Conservation (phyloP, 2,797 vertebrate species). For the Mus spretus region DNA sequence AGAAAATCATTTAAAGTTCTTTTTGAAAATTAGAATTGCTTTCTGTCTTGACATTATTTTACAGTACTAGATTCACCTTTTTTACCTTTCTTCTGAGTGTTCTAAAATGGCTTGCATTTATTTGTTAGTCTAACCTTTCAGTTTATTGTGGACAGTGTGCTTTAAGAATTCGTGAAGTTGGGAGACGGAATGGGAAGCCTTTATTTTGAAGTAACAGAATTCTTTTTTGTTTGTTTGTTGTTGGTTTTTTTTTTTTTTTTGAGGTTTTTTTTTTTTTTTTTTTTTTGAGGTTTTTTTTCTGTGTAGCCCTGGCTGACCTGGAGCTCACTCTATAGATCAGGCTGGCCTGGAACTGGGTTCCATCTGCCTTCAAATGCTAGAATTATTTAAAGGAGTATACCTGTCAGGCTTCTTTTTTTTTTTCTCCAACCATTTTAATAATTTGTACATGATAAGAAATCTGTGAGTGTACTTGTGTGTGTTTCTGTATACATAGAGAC, state of each 20-base stretch:
- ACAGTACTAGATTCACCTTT: neutral
- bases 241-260: neutral
- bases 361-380: neutral
- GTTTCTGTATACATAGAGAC: neutral
- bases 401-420: neutral
- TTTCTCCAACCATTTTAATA: slow-evolving; percentile 19
- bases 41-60: slow-evolving; percentile 56
- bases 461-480: neutral
- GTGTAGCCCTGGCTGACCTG: neutral
- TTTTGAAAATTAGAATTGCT: slow-evolving; percentile 48
- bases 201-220: slow-evolving; percentile 55
- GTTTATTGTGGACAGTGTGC: neutral
- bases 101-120: slow-evolving; percentile 22
- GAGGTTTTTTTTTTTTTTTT: too few species aligned
- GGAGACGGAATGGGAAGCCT: neutral
- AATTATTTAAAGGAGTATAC: neutral
- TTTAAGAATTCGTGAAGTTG: slow-evolving; percentile 66
- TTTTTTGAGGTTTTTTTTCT: neutral
- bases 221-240: neutral
- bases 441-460: slow-evolving; percentile 40
- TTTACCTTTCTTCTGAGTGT: neutral
- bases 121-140: slow-evolving; percentile 35
- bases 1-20: slow-evolving; percentile 59
- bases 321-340: neutral
- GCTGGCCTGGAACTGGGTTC: neutral